These are phyloP conservation scores for Rhinopithecus roxellana DNA, from an alignment of 2,113 vertebrate genomes.

Conservation along the genomic window DNA sequence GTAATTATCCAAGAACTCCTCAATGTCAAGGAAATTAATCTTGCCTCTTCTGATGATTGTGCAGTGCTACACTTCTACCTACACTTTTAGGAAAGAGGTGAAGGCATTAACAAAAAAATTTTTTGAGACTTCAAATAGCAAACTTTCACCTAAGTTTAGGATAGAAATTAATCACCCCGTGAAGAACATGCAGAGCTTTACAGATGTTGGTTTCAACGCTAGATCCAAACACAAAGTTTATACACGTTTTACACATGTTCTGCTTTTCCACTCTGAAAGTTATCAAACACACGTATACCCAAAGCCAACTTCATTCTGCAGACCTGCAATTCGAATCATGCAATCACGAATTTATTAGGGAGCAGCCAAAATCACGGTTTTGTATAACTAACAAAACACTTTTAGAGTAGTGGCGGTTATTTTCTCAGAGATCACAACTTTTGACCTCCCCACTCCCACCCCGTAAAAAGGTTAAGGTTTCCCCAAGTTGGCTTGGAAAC, in stretches of 20 bases:
- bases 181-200: background rate
- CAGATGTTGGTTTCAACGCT: accelerated
- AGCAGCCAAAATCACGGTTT: background rate
- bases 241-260: accelerated
- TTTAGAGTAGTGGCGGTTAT: accelerated
- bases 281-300: accelerated
- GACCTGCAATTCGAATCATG: background rate
- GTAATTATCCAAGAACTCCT: background rate
- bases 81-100: background rate
- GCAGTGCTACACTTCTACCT: background rate
- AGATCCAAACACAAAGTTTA: background rate
- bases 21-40: background rate
- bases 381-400: background rate
- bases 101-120: accelerated
- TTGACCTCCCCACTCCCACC: accelerated
- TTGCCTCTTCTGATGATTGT: background rate
- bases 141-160: background rate
- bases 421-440: background rate
- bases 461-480: accelerated
- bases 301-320: background rate
- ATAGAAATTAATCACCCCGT: background rate
- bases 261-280: background rate
- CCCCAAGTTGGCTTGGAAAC: too few species aligned
- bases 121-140: background rate
- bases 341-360: background rate